phyloP scores from a whole-genome alignment of 2,113 vertebrate genomes.

The Naja naja region DNA sequence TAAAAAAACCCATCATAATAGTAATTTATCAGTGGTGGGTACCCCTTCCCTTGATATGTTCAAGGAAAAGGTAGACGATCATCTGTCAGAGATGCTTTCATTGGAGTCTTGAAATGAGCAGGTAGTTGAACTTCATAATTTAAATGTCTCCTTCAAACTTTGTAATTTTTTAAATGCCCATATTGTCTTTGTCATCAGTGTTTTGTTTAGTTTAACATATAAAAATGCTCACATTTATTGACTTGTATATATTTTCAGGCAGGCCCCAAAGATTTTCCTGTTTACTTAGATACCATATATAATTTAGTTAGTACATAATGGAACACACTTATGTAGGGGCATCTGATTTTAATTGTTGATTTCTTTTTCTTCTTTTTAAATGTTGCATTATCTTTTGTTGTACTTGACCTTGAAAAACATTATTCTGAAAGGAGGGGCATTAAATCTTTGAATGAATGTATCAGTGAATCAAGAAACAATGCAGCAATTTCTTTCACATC shows the following conservation, averaged over 20 bases:
- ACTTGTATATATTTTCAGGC: neutral
- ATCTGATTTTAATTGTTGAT: neutral
- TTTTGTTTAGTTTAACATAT: neutral
- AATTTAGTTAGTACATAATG: neutral
- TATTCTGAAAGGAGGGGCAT: neutral
- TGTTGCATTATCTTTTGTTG: neutral
- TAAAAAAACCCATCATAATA: neutral
- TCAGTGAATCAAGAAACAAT: neutral
- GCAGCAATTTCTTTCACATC: neutral
- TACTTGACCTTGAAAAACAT: neutral
- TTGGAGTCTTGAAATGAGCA: neutral
- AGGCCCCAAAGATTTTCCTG: neutral
- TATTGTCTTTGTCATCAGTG: neutral
- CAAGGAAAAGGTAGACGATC: neutral
- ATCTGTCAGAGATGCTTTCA: neutral
- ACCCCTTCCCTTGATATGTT: neutral
- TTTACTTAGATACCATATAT: neutral
- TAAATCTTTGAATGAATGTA: neutral
- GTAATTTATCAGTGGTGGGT: neutral
- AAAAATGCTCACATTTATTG: neutral
- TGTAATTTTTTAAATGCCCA: neutral
- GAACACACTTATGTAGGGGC: neutral
- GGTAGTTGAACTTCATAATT: neutral
- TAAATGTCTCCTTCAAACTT: neutral
- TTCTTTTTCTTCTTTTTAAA: neutral